phyloP scores from a whole-genome alignment of 2,888 invertebrate genomes.

The Agriopis leucophaearia region DNA sequence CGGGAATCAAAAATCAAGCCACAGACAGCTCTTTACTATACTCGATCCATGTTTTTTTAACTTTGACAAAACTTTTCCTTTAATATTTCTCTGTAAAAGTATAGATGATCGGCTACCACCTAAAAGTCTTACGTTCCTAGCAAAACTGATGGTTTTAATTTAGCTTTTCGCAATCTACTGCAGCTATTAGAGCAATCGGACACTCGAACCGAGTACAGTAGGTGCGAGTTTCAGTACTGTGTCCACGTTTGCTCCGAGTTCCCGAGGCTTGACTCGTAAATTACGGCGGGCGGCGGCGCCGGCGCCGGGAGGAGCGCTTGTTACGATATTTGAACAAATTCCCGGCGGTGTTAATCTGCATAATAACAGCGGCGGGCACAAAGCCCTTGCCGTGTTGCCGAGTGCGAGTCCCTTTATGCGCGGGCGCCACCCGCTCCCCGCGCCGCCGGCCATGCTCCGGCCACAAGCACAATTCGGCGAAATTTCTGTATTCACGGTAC shows the following conservation, averaged over 20 bases:
- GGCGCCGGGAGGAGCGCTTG: conserved; percentile 84
- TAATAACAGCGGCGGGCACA: conserved; percentile 84
- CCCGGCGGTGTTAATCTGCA: conserved; percentile 87
- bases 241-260: conserved; percentile 15
- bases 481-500: conserved; percentile 24
- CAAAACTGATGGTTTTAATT: too few relatives aligned
- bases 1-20: too few relatives aligned
- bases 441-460: conserved; percentile 7
- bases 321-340: conserved; percentile 87
- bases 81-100: too few relatives aligned
- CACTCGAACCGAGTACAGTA: not conserved
- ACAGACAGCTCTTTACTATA: too few relatives aligned
- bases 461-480: conserved; percentile 30
- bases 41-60: too few relatives aligned
- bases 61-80: too few relatives aligned
- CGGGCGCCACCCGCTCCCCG: conserved; percentile 80
- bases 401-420: conserved; percentile 82
- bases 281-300: conserved; percentile 76
- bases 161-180: too few relatives aligned
- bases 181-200: too few relatives aligned
- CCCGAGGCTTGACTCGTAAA: conserved; percentile 80
- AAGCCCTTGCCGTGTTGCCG: conserved; percentile 83
- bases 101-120: too few relatives aligned
- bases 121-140: too few relatives aligned
- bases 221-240: conserved; percentile 27